These are phyloP conservation scores for Danio choprae DNA, from an alignment of 2,797 vertebrate species.

Conservation along the genomic window DNA sequence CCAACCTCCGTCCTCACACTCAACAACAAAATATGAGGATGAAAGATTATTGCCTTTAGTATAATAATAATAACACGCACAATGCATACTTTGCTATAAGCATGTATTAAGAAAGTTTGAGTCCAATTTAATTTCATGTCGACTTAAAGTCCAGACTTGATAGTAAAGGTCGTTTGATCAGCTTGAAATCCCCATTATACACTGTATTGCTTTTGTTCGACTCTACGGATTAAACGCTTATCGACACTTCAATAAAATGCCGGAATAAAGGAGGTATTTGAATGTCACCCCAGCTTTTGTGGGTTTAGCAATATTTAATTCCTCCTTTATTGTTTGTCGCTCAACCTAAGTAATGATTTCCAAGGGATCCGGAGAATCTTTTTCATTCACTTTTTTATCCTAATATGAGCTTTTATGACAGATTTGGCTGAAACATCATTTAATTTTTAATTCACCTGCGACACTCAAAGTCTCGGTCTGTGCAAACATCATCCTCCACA, in stretches of 20 bases:
- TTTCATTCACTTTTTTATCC: not conserved
- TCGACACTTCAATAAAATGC: constrained; percentile 44
- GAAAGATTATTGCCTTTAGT: not conserved
- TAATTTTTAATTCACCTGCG: constrained; percentile 33
- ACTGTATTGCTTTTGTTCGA: constrained; percentile 30
- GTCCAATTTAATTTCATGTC: not conserved
- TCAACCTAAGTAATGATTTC: constrained; percentile 51
- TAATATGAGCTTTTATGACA: constrained; percentile 45
- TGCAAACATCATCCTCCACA: constrained; percentile 20
- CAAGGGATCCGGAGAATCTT: constrained; percentile 37
- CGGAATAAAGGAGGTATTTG: constrained; percentile 48
- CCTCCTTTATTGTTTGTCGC: constrained; percentile 58
- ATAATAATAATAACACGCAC: not conserved
- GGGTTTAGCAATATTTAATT: constrained; percentile 57
- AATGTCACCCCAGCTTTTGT: constrained; percentile 59
- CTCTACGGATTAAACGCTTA: constrained; percentile 49
- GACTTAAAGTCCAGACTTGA: constrained; percentile 10
- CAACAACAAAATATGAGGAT: too few relatives aligned
- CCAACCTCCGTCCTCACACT: too few relatives aligned
- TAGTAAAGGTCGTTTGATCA: constrained; percentile 24
- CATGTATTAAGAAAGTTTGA: not conserved
- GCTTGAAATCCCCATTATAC: constrained; percentile 32
- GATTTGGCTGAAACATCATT: constrained; percentile 39
- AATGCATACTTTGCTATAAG: not conserved
- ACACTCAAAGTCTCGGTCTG: constrained; percentile 14